Conservation (phyloP, 1,140 invertebrate genomes). For the Galleria mellonella region DNA sequence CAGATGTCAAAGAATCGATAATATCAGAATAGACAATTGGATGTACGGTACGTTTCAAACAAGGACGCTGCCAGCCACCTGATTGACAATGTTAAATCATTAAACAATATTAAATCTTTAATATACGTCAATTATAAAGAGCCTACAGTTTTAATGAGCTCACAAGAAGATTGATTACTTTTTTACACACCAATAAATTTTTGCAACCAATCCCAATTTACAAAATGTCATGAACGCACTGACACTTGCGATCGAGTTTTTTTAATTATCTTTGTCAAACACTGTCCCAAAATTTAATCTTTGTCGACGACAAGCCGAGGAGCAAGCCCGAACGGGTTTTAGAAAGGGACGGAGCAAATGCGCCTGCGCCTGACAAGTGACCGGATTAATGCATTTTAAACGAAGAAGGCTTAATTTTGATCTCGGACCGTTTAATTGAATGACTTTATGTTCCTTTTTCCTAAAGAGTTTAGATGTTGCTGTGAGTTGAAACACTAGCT, state of each 20-base stretch:
- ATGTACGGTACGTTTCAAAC: constrained; percentile 7
- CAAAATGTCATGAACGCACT: constrained; percentile 32
- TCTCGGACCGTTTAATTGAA: constrained; percentile 63
- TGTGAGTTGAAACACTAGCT: background rate
- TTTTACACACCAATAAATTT: constrained; percentile 17
- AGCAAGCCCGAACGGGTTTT: constrained; percentile 54
- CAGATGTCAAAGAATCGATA: constrained; percentile 37
- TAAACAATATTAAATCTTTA: background rate
- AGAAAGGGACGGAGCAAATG: constrained; percentile 41
- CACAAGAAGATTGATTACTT: constrained; percentile 17
- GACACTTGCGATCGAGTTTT: constrained; percentile 26
- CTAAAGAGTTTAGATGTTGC: constrained; percentile 1
- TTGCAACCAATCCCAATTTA: constrained; percentile 32
- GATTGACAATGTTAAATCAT: too few species aligned
- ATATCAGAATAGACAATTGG: constrained; percentile 7
- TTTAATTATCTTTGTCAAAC: constrained; percentile 45
- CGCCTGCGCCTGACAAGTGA: constrained; percentile 63
- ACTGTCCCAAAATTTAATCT: constrained; percentile 49
- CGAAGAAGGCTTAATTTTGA: constrained; percentile 70
- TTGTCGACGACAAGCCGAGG: constrained; percentile 41
- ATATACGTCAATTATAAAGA: constrained; percentile 3
- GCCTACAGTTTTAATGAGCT: constrained; percentile 12
- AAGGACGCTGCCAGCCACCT: too few species aligned
- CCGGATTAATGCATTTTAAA: constrained; percentile 72
- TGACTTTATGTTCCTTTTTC: constrained; percentile 36